A percentile compares a stretch with the other conserved stretches of the same genome.
Evolutionary conservation across 1,140 invertebrate species (phyloP).

Genomic region (Lordiphosa clarofinis): DNA sequence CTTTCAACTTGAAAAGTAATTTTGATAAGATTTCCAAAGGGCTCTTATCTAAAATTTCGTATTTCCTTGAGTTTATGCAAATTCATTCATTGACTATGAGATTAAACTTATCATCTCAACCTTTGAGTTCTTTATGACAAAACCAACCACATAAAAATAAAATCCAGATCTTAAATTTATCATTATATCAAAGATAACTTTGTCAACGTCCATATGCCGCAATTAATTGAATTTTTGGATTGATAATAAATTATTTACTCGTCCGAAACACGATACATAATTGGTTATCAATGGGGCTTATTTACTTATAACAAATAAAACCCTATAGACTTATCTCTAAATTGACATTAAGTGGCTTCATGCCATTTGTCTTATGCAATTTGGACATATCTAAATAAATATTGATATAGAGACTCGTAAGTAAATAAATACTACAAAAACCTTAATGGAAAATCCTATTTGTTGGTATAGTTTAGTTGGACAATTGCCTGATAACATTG

Average conservation of each 20-base stretch:
- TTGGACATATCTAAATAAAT: conserved; percentile 18
- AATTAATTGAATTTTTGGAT: conserved; percentile 57
- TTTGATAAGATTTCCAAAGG: conserved; percentile 16
- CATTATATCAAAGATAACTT: conserved; percentile 40
- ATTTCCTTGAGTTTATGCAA: conserved; percentile 3
- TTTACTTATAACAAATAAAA: conserved; percentile 48
- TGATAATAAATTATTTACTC: conserved; percentile 36
- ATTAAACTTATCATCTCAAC: conserved; percentile 20
- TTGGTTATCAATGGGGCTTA: conserved; percentile 49
- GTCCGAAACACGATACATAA: conserved; percentile 28
- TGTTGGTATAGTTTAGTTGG: too few species aligned
- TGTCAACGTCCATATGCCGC: conserved; percentile 47
- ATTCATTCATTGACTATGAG: conserved; percentile 7
- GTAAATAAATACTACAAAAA: conserved; percentile 24
- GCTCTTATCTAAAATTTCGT: background rate
- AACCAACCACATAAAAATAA: conserved; percentile 10
- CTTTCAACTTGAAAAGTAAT: conserved; percentile 7
- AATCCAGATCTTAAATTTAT: conserved; percentile 16
- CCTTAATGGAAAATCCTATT: too few species aligned
- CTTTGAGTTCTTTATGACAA: conserved; percentile 25
- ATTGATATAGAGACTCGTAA: background rate
- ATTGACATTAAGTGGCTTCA: conserved; percentile 39
- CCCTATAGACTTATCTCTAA: conserved; percentile 26
- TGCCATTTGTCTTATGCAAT: conserved; percentile 34
- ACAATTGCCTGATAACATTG: too few species aligned